Conservation (phyloP, 2,113 vertebrate species). For the Pica pica region DNA sequence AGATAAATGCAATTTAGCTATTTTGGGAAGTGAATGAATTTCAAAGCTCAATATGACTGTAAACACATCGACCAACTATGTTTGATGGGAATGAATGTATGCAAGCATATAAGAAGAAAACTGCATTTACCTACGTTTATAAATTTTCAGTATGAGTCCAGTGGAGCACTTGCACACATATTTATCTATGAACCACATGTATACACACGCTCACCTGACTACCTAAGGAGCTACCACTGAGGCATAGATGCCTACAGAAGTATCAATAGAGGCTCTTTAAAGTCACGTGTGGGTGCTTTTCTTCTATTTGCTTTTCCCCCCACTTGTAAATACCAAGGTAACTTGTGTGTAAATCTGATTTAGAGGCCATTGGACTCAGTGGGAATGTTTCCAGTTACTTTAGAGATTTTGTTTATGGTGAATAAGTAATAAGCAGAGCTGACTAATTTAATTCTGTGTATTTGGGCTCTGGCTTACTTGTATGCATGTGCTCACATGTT, state of each 20-base stretch:
- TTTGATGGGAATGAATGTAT: background rate
- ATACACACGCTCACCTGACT: background rate
- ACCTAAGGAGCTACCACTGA: background rate
- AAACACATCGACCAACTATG: background rate
- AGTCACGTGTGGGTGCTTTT: background rate
- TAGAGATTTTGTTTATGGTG: background rate
- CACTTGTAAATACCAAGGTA: background rate
- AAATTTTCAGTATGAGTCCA: background rate
- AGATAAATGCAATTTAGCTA: background rate
- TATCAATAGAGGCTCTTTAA: background rate
- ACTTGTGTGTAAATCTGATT: background rate
- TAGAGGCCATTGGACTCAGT: background rate
- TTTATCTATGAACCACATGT: background rate
- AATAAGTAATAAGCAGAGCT: background rate
- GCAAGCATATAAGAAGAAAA: background rate
- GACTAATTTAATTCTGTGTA: background rate
- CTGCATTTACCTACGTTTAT: background rate
- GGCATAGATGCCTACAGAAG: background rate
- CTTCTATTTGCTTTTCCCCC: too few relatives aligned
- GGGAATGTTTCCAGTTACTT: background rate
- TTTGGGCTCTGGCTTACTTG: background rate
- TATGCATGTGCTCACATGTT: constrained; percentile 21
- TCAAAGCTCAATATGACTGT: background rate
- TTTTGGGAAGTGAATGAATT: background rate
- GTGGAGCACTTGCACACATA: background rate